Conservation (phyloP, 2,113 vertebrate species). For the Hippoglossus stenolepis region DNA sequence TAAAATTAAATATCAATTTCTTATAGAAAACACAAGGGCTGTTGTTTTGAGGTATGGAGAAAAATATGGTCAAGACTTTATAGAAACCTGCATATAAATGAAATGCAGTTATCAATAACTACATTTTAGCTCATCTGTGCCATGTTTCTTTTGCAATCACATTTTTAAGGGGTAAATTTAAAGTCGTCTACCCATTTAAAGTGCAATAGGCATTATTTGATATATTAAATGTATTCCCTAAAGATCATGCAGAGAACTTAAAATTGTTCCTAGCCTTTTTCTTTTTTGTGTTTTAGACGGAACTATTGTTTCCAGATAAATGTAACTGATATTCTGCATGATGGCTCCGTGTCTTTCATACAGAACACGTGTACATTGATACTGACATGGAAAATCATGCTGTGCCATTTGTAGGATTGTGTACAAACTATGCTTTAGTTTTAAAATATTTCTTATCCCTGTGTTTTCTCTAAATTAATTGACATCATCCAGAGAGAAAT, state of each 20-base stretch:
- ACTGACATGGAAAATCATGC: background rate
- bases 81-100: background rate
- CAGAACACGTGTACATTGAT: background rate
- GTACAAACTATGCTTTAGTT: background rate
- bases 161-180: background rate
- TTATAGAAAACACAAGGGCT: conserved; percentile 46
- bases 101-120: background rate
- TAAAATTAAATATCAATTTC: conserved; percentile 50
- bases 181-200: background rate
- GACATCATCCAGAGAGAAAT: background rate
- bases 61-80: background rate
- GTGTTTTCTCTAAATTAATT: background rate
- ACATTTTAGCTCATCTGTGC: background rate
- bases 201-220: background rate
- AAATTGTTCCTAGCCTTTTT: background rate
- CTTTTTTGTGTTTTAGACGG: background rate
- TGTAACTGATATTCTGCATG: background rate
- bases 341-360: background rate
- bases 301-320: background rate
- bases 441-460: background rate
- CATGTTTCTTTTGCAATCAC: background rate
- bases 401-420: background rate
- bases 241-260: too few relatives aligned
- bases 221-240: background rate
- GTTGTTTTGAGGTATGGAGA: conserved; percentile 31